Percentiles rank a stretch among this genome's conserved stretches.
Evolutionary conservation across 2,797 vertebrate genomes (phyloP).

Genomic region (Cirrhinus mrigala): DNA sequence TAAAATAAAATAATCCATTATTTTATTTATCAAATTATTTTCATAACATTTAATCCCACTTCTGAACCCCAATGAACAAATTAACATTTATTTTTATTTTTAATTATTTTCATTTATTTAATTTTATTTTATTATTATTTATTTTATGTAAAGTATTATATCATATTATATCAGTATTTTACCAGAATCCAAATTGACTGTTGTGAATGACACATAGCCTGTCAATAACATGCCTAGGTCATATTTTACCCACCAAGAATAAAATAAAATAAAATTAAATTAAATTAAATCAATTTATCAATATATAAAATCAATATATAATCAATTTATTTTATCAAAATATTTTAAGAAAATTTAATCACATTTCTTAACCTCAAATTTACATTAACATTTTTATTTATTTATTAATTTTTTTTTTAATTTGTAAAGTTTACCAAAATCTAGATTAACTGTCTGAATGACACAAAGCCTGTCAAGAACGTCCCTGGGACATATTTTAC

Average conservation of each 20-base stretch:
- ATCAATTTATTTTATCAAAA: too few relatives aligned
- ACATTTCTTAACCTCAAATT: background rate
- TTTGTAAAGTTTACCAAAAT: background rate
- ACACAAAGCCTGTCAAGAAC: too few relatives aligned
- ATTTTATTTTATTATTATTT: too few relatives aligned
- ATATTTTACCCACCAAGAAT: background rate
- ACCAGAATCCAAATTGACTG: too few relatives aligned
- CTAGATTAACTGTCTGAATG: too few relatives aligned
- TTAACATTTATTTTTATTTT: too few relatives aligned
- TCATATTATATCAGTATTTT: background rate
- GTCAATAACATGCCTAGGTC: background rate
- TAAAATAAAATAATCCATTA: background rate
- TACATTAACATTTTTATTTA: background rate
- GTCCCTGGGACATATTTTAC: too few relatives aligned
- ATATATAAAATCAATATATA: too few relatives aligned
- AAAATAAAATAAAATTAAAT: background rate
- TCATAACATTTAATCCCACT: too few relatives aligned
- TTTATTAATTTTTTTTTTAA: too few relatives aligned
- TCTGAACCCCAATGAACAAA: background rate
- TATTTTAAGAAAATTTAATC: background rate
- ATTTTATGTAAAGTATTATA: background rate
- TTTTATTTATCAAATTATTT: background rate
- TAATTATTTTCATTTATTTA: too few relatives aligned
- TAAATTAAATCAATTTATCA: too few relatives aligned
- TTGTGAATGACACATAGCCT: background rate